A percentile compares a stretch with the other conserved stretches of the same genome.
phyloP scores from a whole-genome alignment of 2,797 vertebrate genomes.

The Selene dorsalis region DNA sequence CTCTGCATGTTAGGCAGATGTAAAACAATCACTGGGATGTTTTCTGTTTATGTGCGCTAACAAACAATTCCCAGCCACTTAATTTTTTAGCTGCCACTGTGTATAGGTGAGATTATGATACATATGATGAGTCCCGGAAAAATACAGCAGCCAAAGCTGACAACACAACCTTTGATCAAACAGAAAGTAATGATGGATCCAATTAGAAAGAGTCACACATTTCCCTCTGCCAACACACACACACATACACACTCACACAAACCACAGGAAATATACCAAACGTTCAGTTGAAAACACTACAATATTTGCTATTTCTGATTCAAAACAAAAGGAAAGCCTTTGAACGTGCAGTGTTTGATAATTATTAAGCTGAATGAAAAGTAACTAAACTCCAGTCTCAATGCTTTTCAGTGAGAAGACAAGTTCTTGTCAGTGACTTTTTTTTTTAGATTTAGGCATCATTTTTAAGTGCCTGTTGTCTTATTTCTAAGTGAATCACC shows the following conservation, averaged over 20 bases:
- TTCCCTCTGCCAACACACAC: slow-evolving; percentile 12
- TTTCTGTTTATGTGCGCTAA: slow-evolving; percentile 16
- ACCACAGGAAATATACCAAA: background rate
- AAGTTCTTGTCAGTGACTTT: background rate
- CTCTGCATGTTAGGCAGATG: background rate
- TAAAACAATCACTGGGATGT: background rate
- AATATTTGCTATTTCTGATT: background rate
- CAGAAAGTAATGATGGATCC: slow-evolving; percentile 30
- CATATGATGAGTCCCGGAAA: slow-evolving; percentile 11
- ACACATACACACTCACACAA: slow-evolving; percentile 12
- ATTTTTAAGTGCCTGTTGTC: background rate
- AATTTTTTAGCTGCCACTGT: slow-evolving; percentile 10
- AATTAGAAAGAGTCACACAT: slow-evolving; percentile 25
- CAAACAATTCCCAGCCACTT: background rate
- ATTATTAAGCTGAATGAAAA: background rate
- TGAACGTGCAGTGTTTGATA: background rate
- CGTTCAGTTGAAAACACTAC: background rate
- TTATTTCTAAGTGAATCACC: background rate
- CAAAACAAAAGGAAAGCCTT: background rate
- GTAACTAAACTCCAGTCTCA: background rate
- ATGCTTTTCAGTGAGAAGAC: background rate
- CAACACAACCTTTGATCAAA: slow-evolving; percentile 28
- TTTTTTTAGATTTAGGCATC: background rate
- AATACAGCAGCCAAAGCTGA: slow-evolving; percentile 29
- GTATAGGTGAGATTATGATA: slow-evolving; percentile 29